These are phyloP conservation scores for Vireo griseus DNA, from an alignment of 2,797 vertebrate species.

Conservation along the genomic window DNA sequence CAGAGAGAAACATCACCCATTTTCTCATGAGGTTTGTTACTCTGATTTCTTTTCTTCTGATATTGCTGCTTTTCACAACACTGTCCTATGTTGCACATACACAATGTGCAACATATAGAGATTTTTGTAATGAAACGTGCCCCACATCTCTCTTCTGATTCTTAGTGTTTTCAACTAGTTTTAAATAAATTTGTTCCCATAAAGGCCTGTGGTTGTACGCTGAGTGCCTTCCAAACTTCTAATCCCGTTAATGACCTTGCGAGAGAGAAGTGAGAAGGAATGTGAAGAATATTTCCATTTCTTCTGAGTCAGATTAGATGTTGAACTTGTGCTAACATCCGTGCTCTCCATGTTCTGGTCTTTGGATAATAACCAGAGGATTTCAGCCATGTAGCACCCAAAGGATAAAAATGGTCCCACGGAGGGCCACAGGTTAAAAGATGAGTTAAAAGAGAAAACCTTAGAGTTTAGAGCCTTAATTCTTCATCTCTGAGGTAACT, in stretches of 20 bases:
- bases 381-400: not conserved
- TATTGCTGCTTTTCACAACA: not conserved
- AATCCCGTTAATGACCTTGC: not conserved
- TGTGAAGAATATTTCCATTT: not conserved
- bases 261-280: not conserved
- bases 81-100: not conserved
- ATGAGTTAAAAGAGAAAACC: not conserved
- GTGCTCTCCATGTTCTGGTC: accelerated
- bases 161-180: not conserved
- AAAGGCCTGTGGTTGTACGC: not conserved
- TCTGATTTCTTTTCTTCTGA: not conserved
- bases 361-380: not conserved
- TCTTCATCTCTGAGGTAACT: not conserved
- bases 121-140: not conserved
- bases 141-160: not conserved
- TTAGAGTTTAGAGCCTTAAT: not conserved
- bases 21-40: constrained; percentile 48
- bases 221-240: not conserved
- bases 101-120: not conserved
- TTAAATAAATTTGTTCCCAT: not conserved
- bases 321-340: not conserved
- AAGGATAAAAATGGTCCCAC: not conserved
- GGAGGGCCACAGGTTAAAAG: not conserved
- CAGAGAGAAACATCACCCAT: not conserved
- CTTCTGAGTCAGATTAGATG: not conserved